Evolutionary conservation across 2,113 vertebrate species (phyloP).

Genomic region (Cyphomyrus plagiostoma): DNA sequence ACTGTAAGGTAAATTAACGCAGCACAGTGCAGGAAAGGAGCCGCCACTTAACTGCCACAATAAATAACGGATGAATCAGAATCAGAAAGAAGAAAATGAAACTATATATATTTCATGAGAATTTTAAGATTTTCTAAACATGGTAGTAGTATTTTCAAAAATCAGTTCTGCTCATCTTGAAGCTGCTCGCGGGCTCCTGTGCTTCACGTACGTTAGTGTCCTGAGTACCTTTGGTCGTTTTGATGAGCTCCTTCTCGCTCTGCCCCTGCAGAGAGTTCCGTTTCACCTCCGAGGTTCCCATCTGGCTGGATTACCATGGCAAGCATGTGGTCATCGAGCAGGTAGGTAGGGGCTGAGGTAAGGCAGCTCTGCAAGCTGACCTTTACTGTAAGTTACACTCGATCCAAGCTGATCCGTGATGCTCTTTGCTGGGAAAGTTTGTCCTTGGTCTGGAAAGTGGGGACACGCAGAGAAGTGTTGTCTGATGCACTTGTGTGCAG

Average conservation of each 20-base stretch:
- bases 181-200: background rate
- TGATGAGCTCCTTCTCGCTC: background rate
- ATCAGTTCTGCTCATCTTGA: background rate
- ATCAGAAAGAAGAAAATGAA: background rate
- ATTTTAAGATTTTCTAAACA: background rate
- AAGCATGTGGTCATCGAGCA: constrained; percentile 85
- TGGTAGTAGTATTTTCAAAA: background rate
- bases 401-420: background rate
- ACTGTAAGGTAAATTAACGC: background rate
- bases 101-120: background rate
- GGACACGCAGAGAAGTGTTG: background rate
- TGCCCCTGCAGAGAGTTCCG: constrained; percentile 72
- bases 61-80: background rate
- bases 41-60: background rate
- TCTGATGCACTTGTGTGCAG: background rate
- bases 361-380: background rate
- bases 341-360: constrained; percentile 45
- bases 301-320: constrained; percentile 87
- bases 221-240: background rate
- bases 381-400: background rate
- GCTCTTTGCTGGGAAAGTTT: background rate
- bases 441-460: background rate
- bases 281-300: constrained; percentile 86
- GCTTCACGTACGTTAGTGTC: background rate
- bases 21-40: background rate